Evolutionary conservation across 2,888 invertebrate species (phyloP), one percentile per base, ranked within the genome.

Genomic region (Drosophila emarginata): DNA sequence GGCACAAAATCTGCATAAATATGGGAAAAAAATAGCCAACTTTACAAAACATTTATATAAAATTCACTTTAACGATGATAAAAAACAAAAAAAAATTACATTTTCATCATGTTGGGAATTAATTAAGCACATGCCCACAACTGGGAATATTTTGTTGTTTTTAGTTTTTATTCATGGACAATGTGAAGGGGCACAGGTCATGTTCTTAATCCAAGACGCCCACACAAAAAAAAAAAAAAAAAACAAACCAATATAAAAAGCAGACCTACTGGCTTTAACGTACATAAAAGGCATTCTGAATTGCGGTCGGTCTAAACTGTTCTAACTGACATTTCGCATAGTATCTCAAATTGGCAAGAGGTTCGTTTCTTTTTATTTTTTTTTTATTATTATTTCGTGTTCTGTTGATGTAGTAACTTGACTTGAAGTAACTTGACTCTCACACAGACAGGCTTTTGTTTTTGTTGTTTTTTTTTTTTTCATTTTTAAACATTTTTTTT

Each of bases 91-190:
- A 11, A 9, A 11, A 32, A 9, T 32, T 32, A 32, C 32, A 32
- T 32, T 7, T 32, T 32, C 32, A 32, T 32, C n/a, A 71, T 72
- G 56, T 61, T 79, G 79, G 63, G 79, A 78, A 78, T 45, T 45
- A 45, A 45, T 45, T 45, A 45, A 45, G 40, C 18, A 15, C 18
- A 15, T 45, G 9, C 18, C 18, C 21, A 14, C 45, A 45, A 45
- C 7, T 45, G 45, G 45, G 21, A 45, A 45, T 45, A 12, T 21
- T 45, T 45, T 45, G 9, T 32, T 32, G 2, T 32, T 2, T 26
- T 5, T 26, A 26, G 3, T 5, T 26, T 26, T 26, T 26, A 26
- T 26, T 26, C 32, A 32, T 32, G 32, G 32, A 32, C 32, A 32
- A 32, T 32, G 32, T 32, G 32, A 32, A 9, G 32, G 32, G 45